Base-by-base conservation (phyloP, 2,888 invertebrate species). In the Acleris literana region DNA sequence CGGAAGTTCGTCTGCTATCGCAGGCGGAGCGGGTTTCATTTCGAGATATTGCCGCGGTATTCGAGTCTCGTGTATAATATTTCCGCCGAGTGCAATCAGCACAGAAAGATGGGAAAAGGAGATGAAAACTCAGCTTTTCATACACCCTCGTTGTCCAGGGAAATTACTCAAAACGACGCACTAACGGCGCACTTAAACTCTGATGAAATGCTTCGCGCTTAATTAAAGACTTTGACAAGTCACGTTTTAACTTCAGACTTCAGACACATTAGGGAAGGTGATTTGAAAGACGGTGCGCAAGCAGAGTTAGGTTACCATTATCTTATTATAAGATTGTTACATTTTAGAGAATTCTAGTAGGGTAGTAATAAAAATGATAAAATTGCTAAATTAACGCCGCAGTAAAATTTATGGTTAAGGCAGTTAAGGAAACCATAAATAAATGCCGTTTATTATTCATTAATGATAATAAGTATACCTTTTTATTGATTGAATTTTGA, bases 31-130 rank as follows among this genome's bases (percentile, higher is more conserved):
- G 71, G 71, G 74, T 78, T 81, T 82, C 76, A 81, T 84, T 80
- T 79, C 73, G 71, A 80, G 76, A 81, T 79, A 82, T 82, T 82
- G 78, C 65, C 65, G 20, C 61, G 33, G 52, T 61, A 62, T 66
- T 66, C 61, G 52, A 39, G 61, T 18, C 44, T 63, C 56, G 63
- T 66, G 62, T 66, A 66, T 62, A 62, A 66, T 66, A 66, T 66
- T 62, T 62, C 66, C 62, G 61, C 18, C 66, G 62, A 33, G 57
- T 44, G 57, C 62, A 66, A 66, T 66, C 66, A 62, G 61, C n/a
- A 56, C 46, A 51, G 39, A 57, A 57, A 62, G 61, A 66, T 48
- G 65, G 60, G 57, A 16, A 48, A 48, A 52, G 66, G 66, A 66
- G 66, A 62, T 53, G 62, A 66, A 66, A 66, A 57, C 48, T 57